A percentile compares a stretch with the other conserved stretches of the same genome.
Evolutionary conservation across 37 sponge, comb jelly and placozoan species (phyloP).

Genomic region (Aphrocallistes beatrix): DNA sequence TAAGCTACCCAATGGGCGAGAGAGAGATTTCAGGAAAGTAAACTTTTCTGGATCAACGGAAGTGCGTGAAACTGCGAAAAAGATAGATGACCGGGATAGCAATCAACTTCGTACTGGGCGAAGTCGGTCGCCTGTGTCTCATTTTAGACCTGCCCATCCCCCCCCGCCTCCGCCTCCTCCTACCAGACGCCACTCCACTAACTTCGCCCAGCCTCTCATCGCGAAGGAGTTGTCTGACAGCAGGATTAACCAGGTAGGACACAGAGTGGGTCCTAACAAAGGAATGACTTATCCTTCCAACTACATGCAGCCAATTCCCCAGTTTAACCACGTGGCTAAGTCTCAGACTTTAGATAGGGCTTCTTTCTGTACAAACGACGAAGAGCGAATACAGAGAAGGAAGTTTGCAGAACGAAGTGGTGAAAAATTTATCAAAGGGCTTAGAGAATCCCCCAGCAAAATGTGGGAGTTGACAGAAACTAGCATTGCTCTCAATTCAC

Average conservation of each 20-base stretch:
- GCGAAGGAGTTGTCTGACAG: background rate
- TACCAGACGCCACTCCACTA: background rate
- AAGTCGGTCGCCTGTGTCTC: background rate
- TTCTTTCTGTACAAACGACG: background rate
- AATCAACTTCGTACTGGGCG: background rate
- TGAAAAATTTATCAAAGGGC: background rate
- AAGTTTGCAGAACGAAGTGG: background rate
- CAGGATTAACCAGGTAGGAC: background rate
- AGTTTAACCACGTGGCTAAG: background rate
- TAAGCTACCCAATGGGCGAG: background rate
- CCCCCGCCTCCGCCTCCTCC: background rate
- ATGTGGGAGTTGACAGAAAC: background rate
- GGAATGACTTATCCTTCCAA: background rate
- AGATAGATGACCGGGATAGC: background rate
- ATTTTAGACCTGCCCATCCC: background rate
- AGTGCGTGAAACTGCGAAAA: background rate
- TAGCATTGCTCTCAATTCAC: background rate
- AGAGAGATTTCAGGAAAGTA: background rate
- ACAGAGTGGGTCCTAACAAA: background rate
- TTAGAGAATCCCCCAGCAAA: background rate
- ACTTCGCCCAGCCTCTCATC: background rate
- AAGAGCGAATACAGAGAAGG: background rate
- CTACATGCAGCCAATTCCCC: background rate
- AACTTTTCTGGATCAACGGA: slow-evolving; percentile 1
- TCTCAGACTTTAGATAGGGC: background rate